A percentile compares a stretch with the other conserved stretches of the same genome.
These are phyloP conservation scores for Lateolabrax maculatus DNA, from an alignment of 2,797 vertebrate species.

Conservation along the genomic window DNA sequence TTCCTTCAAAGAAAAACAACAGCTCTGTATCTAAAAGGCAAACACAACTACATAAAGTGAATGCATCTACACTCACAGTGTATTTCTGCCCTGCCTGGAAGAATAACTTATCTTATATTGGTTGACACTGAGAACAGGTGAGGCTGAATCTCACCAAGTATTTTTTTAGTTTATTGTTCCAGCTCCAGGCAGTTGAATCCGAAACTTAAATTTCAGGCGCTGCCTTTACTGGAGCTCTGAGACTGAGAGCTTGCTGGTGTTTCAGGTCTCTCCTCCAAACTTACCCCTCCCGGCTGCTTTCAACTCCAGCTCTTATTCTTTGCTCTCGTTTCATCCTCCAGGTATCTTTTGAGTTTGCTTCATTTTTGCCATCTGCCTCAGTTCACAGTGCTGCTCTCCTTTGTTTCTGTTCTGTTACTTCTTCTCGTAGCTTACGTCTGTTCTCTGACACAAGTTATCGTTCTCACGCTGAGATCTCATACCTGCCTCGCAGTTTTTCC, in stretches of 20 bases:
- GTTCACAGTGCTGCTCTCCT: slow-evolving; percentile 34
- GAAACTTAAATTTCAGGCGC: slow-evolving; percentile 26
- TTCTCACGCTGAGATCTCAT: slow-evolving; percentile 37
- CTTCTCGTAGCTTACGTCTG: slow-evolving; percentile 23
- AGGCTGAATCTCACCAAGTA: slow-evolving; percentile 9
- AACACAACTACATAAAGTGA: neutral
- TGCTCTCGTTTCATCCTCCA: slow-evolving; percentile 38
- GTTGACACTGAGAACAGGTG: slow-evolving; percentile 4
- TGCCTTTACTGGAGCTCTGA: slow-evolving; percentile 12
- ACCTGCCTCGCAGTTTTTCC: slow-evolving; percentile 33
- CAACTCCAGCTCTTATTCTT: slow-evolving; percentile 36
- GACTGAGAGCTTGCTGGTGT: slow-evolving; percentile 32
- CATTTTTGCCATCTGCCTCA: slow-evolving; percentile 1
- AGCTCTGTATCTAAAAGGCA: neutral
- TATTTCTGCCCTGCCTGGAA: neutral
- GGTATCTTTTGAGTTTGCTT: slow-evolving; percentile 45
- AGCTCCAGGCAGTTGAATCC: slow-evolving; percentile 25
- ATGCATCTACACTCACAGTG: neutral
- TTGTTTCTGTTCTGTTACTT: slow-evolving; percentile 36
- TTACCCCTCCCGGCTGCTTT: slow-evolving; percentile 33
- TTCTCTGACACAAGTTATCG: slow-evolving; percentile 50
- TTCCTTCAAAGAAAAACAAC: neutral
- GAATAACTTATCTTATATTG: neutral
- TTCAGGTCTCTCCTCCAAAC: slow-evolving; percentile 34
- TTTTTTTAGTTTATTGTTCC: slow-evolving; percentile 35